phyloP scores from a whole-genome alignment of 2,113 vertebrate species.

The Anarhynchus alexandrinus region DNA sequence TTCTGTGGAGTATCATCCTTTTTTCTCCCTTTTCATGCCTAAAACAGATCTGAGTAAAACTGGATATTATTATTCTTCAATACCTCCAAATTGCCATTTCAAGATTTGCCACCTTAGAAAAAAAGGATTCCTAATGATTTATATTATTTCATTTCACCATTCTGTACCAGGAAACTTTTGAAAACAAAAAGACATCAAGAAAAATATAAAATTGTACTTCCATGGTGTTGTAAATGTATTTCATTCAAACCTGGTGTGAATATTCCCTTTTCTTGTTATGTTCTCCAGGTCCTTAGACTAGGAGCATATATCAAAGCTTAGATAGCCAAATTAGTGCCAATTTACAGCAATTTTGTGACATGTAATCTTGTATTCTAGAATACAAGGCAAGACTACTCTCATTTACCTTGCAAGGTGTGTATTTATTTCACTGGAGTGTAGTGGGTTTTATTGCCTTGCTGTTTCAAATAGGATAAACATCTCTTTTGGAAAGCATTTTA shows the following conservation, averaged over 20 bases:
- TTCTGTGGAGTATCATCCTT: not conserved
- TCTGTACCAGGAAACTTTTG: not conserved
- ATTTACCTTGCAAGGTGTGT: slow-evolving; percentile 13
- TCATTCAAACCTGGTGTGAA: slow-evolving; percentile 17
- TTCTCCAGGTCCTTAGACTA: not conserved
- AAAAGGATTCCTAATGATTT: not conserved
- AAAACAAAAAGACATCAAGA: not conserved
- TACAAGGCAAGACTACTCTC: slow-evolving; percentile 1
- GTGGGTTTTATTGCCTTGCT: not conserved
- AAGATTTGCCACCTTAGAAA: not conserved
- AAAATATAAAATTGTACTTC: slow-evolving; percentile 21
- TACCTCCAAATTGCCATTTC: slow-evolving; percentile 30
- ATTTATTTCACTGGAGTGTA: not conserved
- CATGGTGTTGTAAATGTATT: slow-evolving; percentile 19
- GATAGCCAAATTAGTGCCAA: slow-evolving; percentile 50
- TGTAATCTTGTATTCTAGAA: slow-evolving; percentile 28
- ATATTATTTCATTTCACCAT: not conserved
- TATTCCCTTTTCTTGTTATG: not conserved
- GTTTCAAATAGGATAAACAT: not conserved
- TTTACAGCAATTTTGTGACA: slow-evolving; percentile 40
- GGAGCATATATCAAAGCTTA: slow-evolving; percentile 30
- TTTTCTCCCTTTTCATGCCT: not conserved
- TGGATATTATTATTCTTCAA: slow-evolving; percentile 17
- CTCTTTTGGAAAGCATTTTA: not conserved
- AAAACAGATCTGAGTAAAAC: not conserved